Base-by-base conservation (phyloP, 2,888 invertebrate species). In the Orchestes rusci region DNA sequence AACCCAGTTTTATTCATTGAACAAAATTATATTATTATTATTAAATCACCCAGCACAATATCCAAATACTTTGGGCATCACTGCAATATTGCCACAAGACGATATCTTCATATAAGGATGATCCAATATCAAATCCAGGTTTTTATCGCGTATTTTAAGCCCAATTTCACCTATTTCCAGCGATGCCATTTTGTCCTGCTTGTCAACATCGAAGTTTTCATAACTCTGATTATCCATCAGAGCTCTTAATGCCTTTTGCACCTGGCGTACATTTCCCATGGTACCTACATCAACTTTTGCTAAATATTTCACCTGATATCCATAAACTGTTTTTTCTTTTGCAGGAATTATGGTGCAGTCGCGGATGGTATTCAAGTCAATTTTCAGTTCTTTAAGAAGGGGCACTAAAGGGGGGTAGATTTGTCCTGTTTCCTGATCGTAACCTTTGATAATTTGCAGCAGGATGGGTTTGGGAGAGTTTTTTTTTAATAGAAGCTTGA, bases 41-140 rank as follows among this genome's bases (percentile, higher is more conserved):
- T 38, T 17, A 16, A 16, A 38, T 66, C 65, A 79, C 79, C 79
- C 77, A 30, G 77, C 74, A 55, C 79, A 75, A 56, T 76, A 80
- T 17, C 76, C 76, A 63, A 79, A 77, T 59, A 76, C 71, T 54
- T 72, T 64, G 10, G 75, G 70, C 55, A 70, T 68, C 51, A 71
- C 69, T 3, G 68, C 66, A 8, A 75, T 68, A 41, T 75, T 68
- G 10, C 79, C 79, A 64, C 80, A 80, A 0, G 79, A 74, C 2
- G 79, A 77, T 50, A 80, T 77, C 61, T 79, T 76, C 69, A 80
- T 79, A 58, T 75, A 80, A 35, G 74, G 73, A 60, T 78, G 77
- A 43, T 73, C 70, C 48, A 75, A 60, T 16, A 78, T 51, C 8
- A 72, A 53, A 76, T 77, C 59, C 45, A 70, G 65, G 37, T 60